A percentile compares a stretch with the other conserved stretches of the same genome.
Conservation (phyloP, 2,113 vertebrate species). For the Dromaius novaehollandiae region DNA sequence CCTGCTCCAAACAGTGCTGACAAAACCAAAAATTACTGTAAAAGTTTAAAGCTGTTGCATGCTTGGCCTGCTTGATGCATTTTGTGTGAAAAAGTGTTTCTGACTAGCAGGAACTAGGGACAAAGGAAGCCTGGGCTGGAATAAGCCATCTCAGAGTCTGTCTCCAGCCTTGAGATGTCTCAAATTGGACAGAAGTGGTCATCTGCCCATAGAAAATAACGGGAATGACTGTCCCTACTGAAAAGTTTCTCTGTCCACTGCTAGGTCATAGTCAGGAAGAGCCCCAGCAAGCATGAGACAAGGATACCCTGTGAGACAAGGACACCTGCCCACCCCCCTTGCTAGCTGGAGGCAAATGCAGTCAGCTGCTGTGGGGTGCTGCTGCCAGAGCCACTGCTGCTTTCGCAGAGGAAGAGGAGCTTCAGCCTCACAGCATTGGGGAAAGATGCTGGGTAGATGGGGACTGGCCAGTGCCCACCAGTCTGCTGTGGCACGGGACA, state of each 20-base stretch:
- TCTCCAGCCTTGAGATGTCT: neutral
- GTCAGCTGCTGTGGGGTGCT: accelerated
- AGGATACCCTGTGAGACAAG: neutral
- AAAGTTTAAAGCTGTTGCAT: neutral
- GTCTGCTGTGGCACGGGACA: too few relatives aligned
- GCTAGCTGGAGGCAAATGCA: neutral
- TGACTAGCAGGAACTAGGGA: neutral
- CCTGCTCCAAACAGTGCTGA: neutral
- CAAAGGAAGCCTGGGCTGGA: neutral
- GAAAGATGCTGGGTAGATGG: neutral
- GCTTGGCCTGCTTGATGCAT: neutral
- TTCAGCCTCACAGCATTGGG: neutral
- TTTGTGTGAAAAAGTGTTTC: neutral
- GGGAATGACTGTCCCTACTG: neutral
- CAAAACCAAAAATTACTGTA: neutral
- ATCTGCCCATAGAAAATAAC: neutral
- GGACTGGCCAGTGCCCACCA: too few relatives aligned
- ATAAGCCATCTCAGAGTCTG: neutral
- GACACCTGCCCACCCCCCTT: accelerated
- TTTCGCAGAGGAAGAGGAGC: neutral
- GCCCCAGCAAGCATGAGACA: neutral
- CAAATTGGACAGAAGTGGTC: neutral
- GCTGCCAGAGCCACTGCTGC: neutral
- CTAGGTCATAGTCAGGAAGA: neutral
- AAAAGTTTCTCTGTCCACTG: neutral